Evolutionary conservation across 2,113 vertebrate genomes (phyloP).

Genomic region (Leptocoma aspasia): DNA sequence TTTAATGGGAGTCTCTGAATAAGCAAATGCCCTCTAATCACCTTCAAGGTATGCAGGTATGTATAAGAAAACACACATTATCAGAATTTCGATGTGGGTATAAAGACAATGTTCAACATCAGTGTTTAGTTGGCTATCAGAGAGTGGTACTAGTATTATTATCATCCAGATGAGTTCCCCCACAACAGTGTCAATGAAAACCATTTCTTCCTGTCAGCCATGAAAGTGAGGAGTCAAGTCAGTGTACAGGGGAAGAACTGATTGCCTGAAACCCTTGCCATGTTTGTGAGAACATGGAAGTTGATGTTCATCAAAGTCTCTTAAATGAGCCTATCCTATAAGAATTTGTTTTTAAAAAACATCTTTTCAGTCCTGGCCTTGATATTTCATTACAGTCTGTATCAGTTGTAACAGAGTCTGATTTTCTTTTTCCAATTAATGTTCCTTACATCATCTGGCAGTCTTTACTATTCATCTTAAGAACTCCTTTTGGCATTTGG

Average conservation of each 20-base stretch:
- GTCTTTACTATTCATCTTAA: neutral
- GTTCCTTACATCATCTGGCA: conserved; percentile 35
- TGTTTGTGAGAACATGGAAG: neutral
- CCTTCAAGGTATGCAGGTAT: neutral
- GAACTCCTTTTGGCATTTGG: conserved; percentile 55
- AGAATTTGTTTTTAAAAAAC: neutral
- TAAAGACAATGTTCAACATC: neutral
- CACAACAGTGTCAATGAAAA: neutral
- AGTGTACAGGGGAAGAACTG: neutral
- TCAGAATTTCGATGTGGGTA: neutral
- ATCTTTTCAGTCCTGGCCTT: conserved; percentile 19
- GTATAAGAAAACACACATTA: neutral
- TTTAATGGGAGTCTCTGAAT: neutral
- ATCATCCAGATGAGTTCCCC: neutral
- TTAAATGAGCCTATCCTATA: conserved; percentile 10
- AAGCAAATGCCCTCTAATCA: neutral
- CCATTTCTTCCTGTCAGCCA: neutral
- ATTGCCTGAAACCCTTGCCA: neutral
- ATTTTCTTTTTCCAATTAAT: conserved; percentile 62
- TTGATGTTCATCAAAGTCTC: neutral
- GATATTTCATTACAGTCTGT: conserved; percentile 12
- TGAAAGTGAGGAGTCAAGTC: neutral
- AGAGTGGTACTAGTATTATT: neutral
- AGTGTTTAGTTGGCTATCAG: neutral
- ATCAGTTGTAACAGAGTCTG: conserved; percentile 47